phyloP scores from a whole-genome alignment of 2,797 vertebrate species.

The Alcedo quadribrachys region DNA sequence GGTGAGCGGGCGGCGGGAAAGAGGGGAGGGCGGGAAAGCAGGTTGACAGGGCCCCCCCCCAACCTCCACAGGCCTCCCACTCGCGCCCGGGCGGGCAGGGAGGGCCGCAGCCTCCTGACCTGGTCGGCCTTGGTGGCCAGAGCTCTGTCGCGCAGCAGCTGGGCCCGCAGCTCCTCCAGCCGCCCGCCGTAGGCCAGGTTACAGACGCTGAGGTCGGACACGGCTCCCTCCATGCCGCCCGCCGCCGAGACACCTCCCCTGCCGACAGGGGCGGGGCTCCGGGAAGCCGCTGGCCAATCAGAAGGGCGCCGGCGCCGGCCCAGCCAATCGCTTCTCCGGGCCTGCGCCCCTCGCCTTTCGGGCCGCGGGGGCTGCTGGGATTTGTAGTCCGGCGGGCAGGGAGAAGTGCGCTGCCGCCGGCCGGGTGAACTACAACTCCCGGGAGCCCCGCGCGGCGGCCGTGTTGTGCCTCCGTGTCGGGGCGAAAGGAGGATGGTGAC shows the following conservation, averaged over 20 bases:
- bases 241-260: not conserved
- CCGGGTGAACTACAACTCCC: not conserved
- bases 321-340: not conserved
- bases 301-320: not conserved
- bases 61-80: not conserved
- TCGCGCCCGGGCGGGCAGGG: not conserved
- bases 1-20: not conserved
- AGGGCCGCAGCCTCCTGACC: conserved; percentile 72
- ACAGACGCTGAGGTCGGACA: conserved; percentile 90
- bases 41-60: not conserved
- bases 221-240: conserved; percentile 78
- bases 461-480: conserved; percentile 24
- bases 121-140: conserved; percentile 89
- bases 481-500: conserved; percentile 77
- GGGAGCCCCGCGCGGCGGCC: not conserved
- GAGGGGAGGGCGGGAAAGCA: no score
- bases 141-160: conserved; percentile 83
- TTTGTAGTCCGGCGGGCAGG: rapidly evolving
- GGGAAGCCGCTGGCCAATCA: not conserved
- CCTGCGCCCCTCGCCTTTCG: rapidly evolving
- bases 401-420: rapidly evolving
- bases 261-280: not conserved
- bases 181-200: conserved; percentile 89
- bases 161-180: conserved; percentile 84
- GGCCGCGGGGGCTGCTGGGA: not conserved